Conservation (phyloP, 2,888 invertebrate species). For the Apotomis capreana region DNA sequence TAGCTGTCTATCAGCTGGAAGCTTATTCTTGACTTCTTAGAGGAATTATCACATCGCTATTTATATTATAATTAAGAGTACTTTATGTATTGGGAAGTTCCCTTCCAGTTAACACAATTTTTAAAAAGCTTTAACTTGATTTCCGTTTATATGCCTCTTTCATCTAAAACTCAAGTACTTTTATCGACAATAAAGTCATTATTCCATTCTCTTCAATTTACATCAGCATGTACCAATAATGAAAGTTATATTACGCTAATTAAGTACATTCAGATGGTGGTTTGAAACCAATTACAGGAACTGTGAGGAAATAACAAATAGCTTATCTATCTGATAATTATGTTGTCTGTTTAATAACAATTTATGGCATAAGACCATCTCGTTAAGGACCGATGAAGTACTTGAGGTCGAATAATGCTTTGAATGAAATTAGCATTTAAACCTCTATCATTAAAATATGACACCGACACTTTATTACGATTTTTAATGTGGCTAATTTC, state of each 20-base stretch:
- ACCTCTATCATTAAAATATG: neutral
- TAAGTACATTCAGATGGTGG: slow-evolving; percentile 8
- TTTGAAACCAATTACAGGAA: slow-evolving; percentile 37
- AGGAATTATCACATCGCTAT: too few species aligned
- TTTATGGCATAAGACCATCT: slow-evolving; percentile 30
- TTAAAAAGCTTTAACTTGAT: too few species aligned
- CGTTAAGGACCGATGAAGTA: slow-evolving; percentile 12
- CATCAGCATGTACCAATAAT: neutral
- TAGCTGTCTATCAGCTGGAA: too few species aligned
- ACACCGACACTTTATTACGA: neutral
- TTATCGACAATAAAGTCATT: neutral
- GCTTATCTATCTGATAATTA: slow-evolving; percentile 33
- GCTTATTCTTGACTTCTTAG: too few species aligned
- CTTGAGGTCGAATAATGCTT: slow-evolving; percentile 11
- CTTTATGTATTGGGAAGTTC: too few species aligned
- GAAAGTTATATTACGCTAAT: slow-evolving; percentile 7
- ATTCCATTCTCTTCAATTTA: neutral
- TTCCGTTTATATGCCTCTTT: too few species aligned
- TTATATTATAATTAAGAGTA: too few species aligned
- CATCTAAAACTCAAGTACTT: neutral
- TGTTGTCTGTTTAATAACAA: slow-evolving; percentile 37
- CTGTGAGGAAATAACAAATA: slow-evolving; percentile 29
- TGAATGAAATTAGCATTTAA: slow-evolving; percentile 10
- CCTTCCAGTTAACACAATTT: too few species aligned
- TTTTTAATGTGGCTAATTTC: neutral